Base-by-base conservation (phyloP, 2,113 vertebrate genomes). In the Furnarius figulus region DNA sequence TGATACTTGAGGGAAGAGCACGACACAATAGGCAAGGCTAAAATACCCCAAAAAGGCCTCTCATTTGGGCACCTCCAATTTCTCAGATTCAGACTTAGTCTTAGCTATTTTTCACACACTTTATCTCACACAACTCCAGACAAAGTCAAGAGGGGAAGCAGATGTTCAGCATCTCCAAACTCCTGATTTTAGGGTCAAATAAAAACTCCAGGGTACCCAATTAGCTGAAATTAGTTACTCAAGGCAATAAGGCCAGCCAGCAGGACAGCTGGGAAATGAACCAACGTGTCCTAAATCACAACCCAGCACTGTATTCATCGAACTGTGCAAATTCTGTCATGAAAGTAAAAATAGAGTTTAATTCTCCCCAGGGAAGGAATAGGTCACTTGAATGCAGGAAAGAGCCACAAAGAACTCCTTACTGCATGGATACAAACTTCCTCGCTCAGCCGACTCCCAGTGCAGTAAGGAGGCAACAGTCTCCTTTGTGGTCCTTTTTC, bases 241-340 rank as follows among this genome's bases (percentile, higher is more conserved):
- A 83, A 80, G 75, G 85, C 90, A 94, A 40, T 63, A 93, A 94
- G 75, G 35, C 42, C 82, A 96, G 92, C 55, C 93, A 94, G 95
- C 93, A 91, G 90, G 95, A 91, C 85, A 95, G 75, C 90, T 94
- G 68, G 90, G 83, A 92, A 88, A 85, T 91, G 78, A 85, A 94
- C 81, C 72, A 88, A 93, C 14, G 56, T 71, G 78, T 71, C 92
- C 90, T 88, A 94, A 96, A 97, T 95, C 89, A 87, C 67, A 93
- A 44, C 37, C 80, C 68, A 77, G 83, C 59, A 84, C 85, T 90
- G 70, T 40, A 92, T 78, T 95, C 93, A 83, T 44, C 0, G 2
- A 94, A 88, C 85, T 84, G 39, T 75, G 85, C 76, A 93, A 94
- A 92, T 86, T 88, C 88, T 92, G 92, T 79, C 65, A 78, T 21